Evolutionary conservation across 2,888 invertebrate genomes (phyloP).

Genomic region (Aplocera efformata): DNA sequence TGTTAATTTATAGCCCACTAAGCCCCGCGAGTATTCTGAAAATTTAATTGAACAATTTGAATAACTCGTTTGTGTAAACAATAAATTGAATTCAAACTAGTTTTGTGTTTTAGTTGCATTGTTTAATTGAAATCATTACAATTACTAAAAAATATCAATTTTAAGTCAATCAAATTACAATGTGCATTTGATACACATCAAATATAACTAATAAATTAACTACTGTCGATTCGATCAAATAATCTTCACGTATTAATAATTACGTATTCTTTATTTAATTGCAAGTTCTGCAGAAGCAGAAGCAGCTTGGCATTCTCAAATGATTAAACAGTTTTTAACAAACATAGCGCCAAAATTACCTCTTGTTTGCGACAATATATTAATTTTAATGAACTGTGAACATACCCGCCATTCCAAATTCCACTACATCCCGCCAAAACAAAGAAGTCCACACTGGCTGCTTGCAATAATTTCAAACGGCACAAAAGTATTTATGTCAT

Average conservation of each 20-base stretch:
- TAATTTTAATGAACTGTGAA: constrained; percentile 11
- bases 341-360: constrained; percentile 15
- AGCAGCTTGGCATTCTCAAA: not conserved
- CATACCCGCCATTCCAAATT: constrained; percentile 10
- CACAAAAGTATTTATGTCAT: constrained; percentile 25
- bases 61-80: no score
- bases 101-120: no score
- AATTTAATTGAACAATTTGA: not conserved
- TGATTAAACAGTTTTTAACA: constrained; percentile 6
- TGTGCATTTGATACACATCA: no score
- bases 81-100: no score
- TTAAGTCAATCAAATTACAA: no score
- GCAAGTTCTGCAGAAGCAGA: no score
- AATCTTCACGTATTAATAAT: no score
- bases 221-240: no score
- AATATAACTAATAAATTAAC: no score
- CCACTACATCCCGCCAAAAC: constrained; percentile 11
- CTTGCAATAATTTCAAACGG: constrained; percentile 12
- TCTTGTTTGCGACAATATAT: constrained; percentile 4
- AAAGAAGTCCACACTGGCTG: constrained; percentile 23
- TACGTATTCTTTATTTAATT: no score
- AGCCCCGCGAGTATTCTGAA: not conserved
- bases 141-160: no score
- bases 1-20: constrained; percentile 2
- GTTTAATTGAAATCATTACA: no score